Percentiles rank a stretch among this genome's conserved stretches.
Evolutionary conservation across 35 echinoderm and acorn worm genomes (phyloP).

Genomic region (Ptychodera flava): DNA sequence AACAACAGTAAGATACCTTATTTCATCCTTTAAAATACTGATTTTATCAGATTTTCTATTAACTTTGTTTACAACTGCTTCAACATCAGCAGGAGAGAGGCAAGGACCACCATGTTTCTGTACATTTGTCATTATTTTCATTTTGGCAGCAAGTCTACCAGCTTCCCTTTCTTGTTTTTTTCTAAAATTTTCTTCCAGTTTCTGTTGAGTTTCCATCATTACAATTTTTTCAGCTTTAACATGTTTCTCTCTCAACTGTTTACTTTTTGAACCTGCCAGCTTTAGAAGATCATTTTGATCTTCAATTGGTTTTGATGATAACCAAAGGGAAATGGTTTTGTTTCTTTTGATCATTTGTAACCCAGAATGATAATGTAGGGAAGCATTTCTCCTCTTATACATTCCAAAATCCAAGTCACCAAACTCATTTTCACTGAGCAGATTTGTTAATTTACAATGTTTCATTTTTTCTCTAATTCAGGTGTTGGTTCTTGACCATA

Average conservation of each 20-base stretch:
- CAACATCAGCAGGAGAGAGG: constrained; percentile 3
- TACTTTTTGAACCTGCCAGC: not conserved
- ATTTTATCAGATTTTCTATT: not conserved
- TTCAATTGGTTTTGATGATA: not conserved
- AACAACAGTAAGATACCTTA: constrained; percentile 24
- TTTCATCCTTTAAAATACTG: constrained; percentile 1
- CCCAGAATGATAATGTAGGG: constrained; percentile 13
- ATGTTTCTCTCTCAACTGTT: not conserved
- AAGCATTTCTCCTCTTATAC: constrained; percentile 20
- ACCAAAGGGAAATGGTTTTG: constrained; percentile 21
- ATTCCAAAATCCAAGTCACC: constrained; percentile 45
- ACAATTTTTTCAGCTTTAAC: constrained; percentile 8
- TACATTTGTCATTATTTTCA: not conserved
- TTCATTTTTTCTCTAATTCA: constrained; percentile 30
- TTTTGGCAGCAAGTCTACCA: not conserved
- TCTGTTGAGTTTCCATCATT: not conserved
- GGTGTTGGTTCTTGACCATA: constrained; percentile 19
- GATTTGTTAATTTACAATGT: constrained; percentile 35
- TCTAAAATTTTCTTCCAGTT: not conserved
- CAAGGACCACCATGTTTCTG: constrained; percentile 16
- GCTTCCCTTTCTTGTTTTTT: constrained; percentile 18
- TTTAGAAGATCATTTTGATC: not conserved
- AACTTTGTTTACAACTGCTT: not conserved
- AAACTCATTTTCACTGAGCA: constrained; percentile 37
- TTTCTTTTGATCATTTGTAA: constrained; percentile 21